Base-by-base conservation (phyloP, 2,797 vertebrate species). In the Lindbergichthys nudifrons region DNA sequence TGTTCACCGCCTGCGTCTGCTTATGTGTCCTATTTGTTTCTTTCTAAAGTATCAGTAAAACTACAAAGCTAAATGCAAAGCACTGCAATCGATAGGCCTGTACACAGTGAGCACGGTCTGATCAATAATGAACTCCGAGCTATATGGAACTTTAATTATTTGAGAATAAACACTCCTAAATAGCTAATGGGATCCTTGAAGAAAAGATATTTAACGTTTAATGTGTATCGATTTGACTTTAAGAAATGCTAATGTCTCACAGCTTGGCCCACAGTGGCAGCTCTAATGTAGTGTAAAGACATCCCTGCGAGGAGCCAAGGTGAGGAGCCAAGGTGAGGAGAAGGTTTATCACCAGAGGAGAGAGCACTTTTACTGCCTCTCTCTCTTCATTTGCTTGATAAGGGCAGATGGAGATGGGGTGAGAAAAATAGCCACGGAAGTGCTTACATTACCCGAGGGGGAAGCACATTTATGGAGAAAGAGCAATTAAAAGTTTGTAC, bases 401-500 rank as follows among this genome's bases (percentile, higher is more conserved):
- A 74, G 74, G 60, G 73, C 26, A 21, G 60, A 76, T 57, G 68
- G 60, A 74, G 84, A 88, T 56, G 56, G 67, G 80, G 82, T 26
- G 69, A 76, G 77, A 79, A 78, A 88, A 83, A 83, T 79, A 81
- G 70, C 77, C 70, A 75, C 74, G 62, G 69, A 86, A 66, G 57
- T 6, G 14, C 50, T 57, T 41, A 84, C 79, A 74, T 81, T 68
- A 77, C 87, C 81, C 83, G 0, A 59, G 85, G 82, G 89, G 80
- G 58, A 36, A 58, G 70, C 11, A 77, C 83, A 90, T 88, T 83
- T 90, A 91, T 87, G 79, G 82, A 82, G 78, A 83, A 82, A 87
- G 80, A 82, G 87, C 90, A 92, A 93, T 94, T 92, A 92, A 91
- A 93, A 92, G 86, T 91, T 92, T 83, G 77, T 79, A 82, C 73